Percentiles rank a stretch among this genome's conserved stretches.
phyloP scores from a whole-genome alignment of 2,797 vertebrate genomes.

The Parauchenoglanis ngamensis region DNA sequence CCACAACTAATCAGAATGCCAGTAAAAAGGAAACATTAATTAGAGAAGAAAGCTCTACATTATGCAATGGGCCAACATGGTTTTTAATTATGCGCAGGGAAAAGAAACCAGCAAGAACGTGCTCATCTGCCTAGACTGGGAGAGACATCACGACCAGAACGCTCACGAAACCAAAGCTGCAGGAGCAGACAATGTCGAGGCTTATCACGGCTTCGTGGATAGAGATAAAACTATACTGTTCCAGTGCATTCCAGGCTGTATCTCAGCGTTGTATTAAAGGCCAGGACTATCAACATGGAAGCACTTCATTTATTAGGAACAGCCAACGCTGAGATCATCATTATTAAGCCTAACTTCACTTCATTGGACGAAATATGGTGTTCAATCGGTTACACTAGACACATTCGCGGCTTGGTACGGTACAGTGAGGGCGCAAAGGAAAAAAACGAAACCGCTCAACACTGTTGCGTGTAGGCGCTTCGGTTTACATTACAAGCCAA shows the following conservation, averaged over 20 bases:
- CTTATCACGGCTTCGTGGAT: not conserved
- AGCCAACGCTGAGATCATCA: not conserved
- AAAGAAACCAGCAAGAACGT: not conserved
- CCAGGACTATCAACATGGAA: not conserved
- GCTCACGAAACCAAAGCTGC: not conserved
- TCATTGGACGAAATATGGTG: not conserved
- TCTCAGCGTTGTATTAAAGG: not conserved
- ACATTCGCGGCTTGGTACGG: not conserved
- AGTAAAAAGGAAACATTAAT: constrained; percentile 40
- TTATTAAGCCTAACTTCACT: not conserved
- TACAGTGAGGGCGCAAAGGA: not conserved
- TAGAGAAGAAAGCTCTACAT: constrained; percentile 34
- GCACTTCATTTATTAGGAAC: not conserved
- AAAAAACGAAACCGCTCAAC: not conserved
- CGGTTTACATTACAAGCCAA: not conserved
- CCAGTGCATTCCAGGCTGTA: not conserved
- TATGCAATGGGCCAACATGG: not conserved
- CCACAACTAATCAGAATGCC: constrained; percentile 44
- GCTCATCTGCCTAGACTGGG: not conserved
- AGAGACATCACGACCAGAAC: not conserved
- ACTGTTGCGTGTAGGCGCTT: not conserved
- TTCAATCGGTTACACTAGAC: not conserved
- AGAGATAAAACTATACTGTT: not conserved
- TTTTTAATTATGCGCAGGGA: not conserved
- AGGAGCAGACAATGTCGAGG: not conserved